Evolutionary conservation across 2,888 invertebrate genomes (phyloP).

Genomic region (Watsonalla binaria): DNA sequence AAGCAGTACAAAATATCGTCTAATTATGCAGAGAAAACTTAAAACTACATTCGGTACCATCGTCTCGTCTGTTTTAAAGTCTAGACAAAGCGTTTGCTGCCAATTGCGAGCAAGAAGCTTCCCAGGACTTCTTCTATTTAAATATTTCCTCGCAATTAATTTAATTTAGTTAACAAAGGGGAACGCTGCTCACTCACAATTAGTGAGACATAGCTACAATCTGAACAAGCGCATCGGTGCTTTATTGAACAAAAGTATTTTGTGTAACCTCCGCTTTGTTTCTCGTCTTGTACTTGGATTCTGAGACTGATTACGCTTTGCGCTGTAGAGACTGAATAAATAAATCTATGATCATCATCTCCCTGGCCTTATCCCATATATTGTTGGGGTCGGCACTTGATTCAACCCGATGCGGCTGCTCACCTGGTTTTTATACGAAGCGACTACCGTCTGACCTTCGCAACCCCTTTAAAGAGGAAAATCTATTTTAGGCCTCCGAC

Average conservation of each 20-base stretch:
- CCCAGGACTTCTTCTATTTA: slow-evolving; percentile 53
- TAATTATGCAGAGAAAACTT: slow-evolving; percentile 7
- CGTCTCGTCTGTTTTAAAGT: slow-evolving; percentile 51
- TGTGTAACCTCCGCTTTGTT: slow-evolving; percentile 25
- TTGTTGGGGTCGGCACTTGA: too few relatives aligned
- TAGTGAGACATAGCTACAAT: slow-evolving; percentile 61
- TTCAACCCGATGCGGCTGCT: too few relatives aligned
- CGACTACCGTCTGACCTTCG: too few relatives aligned
- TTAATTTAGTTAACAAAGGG: slow-evolving; percentile 70
- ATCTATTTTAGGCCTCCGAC: too few relatives aligned
- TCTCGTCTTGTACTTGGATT: slow-evolving; percentile 10
- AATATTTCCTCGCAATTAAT: slow-evolving; percentile 73
- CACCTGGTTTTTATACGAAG: too few relatives aligned
- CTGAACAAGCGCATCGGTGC: slow-evolving; percentile 36
- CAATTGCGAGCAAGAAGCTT: slow-evolving; percentile 52
- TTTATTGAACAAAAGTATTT: slow-evolving; percentile 26
- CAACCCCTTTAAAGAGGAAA: too few relatives aligned
- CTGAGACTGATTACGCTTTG: not conserved
- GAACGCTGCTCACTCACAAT: slow-evolving; percentile 56
- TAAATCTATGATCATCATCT: too few relatives aligned
- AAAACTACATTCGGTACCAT: slow-evolving; percentile 37
- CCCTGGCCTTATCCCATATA: too few relatives aligned
- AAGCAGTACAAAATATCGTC: not conserved
- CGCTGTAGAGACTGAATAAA: too few relatives aligned
- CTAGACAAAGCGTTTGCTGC: slow-evolving; percentile 65